Percentiles rank a stretch among this genome's conserved stretches.
phyloP scores from a whole-genome alignment of 2,888 invertebrate genomes.

The Eupithecia dodoneata region DNA sequence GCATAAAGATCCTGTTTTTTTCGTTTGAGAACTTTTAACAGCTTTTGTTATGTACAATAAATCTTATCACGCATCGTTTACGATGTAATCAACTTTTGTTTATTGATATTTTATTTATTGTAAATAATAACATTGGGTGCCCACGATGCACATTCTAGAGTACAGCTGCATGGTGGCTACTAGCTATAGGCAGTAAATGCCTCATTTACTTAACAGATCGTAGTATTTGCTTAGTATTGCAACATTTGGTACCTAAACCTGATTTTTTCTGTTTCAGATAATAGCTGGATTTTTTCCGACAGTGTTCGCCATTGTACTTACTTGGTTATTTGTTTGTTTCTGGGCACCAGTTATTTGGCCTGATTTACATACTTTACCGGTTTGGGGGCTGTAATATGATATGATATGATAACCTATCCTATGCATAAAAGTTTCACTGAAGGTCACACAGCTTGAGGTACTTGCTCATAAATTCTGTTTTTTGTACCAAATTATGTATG shows the following conservation, averaged over 20 bases:
- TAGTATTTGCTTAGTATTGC: background rate
- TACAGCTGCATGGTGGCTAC: too few relatives aligned
- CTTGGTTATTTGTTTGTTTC: conserved; percentile 57
- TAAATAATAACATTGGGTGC: too few relatives aligned
- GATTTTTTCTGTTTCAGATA: conserved; percentile 55
- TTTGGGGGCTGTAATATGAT: conserved; percentile 16
- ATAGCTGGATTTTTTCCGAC: conserved; percentile 64
- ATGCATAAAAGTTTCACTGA: background rate
- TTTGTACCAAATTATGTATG: background rate
- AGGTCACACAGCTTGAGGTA: background rate
- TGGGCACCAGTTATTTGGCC: conserved; percentile 72
- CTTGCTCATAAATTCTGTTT: background rate
- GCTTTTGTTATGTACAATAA: too few relatives aligned
- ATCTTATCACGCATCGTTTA: too few relatives aligned
- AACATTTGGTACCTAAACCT: background rate
- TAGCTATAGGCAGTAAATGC: too few relatives aligned
- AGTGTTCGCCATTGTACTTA: conserved; percentile 53
- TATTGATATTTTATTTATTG: too few relatives aligned
- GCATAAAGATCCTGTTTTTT: too few relatives aligned
- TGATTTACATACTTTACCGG: conserved; percentile 44
- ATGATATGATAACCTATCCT: background rate
- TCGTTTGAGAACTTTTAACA: too few relatives aligned
- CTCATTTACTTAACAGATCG: background rate
- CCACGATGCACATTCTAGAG: too few relatives aligned
- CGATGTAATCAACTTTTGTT: too few relatives aligned